phyloP scores from a whole-genome alignment of 2,888 invertebrate species.

The Amaurobius ferox region DNA sequence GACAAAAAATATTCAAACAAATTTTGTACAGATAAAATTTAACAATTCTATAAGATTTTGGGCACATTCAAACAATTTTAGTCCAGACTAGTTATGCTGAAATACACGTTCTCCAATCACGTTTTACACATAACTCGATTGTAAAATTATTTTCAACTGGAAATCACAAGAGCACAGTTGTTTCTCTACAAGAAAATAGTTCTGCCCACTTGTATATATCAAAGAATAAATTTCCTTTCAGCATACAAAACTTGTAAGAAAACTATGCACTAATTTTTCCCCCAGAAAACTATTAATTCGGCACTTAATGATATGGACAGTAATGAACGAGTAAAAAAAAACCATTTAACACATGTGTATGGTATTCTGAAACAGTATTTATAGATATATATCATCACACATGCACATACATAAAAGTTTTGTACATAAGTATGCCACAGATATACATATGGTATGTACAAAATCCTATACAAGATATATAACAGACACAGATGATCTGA shows the following conservation, averaged over 20 bases:
- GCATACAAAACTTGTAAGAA: constrained; percentile 11
- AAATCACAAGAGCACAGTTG: constrained; percentile 48
- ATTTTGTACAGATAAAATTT: constrained; percentile 7
- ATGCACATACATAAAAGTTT: constrained; percentile 33
- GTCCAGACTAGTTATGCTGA: constrained; percentile 22
- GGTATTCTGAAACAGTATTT: constrained; percentile 57
- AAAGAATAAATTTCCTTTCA: constrained; percentile 13
- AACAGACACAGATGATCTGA: constrained; percentile 18
- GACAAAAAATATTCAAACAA: not conserved
- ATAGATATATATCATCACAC: constrained; percentile 39
- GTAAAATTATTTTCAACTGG: constrained; percentile 6
- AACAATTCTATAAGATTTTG: constrained; percentile 35
- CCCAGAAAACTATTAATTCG: constrained; percentile 54
- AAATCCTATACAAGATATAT: constrained; percentile 45
- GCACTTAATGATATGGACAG: constrained; percentile 67
- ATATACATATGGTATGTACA: constrained; percentile 70
- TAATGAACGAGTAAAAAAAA: constrained; percentile 44
- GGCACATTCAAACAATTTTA: constrained; percentile 25
- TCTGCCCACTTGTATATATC: not conserved
- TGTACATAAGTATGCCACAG: constrained; percentile 64
- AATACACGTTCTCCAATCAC: not conserved
- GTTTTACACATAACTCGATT: constrained; percentile 24
- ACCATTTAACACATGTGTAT: constrained; percentile 16
- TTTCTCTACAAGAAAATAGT: constrained; percentile 17
- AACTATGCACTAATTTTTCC: constrained; percentile 7